These are phyloP conservation scores for Melangyna quadrimaculata DNA, from an alignment of 2,888 invertebrate species.

Conservation along the genomic window DNA sequence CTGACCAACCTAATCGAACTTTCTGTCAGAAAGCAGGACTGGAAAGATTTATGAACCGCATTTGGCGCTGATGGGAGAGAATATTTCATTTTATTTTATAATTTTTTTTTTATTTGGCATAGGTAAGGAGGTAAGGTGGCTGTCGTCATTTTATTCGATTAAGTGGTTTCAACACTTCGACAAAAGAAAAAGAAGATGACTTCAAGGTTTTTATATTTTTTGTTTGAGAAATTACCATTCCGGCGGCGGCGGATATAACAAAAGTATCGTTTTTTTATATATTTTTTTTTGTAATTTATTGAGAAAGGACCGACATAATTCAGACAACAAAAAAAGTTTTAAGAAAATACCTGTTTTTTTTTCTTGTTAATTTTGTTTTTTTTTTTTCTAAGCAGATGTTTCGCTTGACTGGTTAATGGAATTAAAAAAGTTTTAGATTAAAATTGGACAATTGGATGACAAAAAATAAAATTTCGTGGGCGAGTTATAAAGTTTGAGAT, in stretches of 20 bases:
- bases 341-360: background rate
- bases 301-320: constrained; percentile 29
- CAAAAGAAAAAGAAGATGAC: constrained; percentile 25
- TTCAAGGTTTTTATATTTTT: constrained; percentile 26
- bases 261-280: constrained; percentile 19
- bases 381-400: constrained; percentile 10
- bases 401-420: constrained; percentile 39
- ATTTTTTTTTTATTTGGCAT: background rate
- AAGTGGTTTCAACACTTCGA: constrained; percentile 43
- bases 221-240: constrained; percentile 30
- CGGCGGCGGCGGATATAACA: constrained; percentile 14
- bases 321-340: background rate
- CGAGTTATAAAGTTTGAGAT: background rate
- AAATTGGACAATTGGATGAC: constrained; percentile 10
- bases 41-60: constrained; percentile 21
- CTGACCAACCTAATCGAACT: constrained; percentile 63
- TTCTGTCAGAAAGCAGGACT: constrained; percentile 35
- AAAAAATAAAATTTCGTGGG: background rate
- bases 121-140: background rate
- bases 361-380: too few relatives aligned
- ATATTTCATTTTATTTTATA: background rate
- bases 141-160: constrained; percentile 53
- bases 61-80: too few relatives aligned
- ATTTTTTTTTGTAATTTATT: constrained; percentile 40
- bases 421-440: constrained; percentile 49